A percentile compares a stretch with the other conserved stretches of the same genome.
These are phyloP conservation scores for Myopa tessellatipennis DNA, from an alignment of 2,888 invertebrate genomes.

Conservation along the genomic window DNA sequence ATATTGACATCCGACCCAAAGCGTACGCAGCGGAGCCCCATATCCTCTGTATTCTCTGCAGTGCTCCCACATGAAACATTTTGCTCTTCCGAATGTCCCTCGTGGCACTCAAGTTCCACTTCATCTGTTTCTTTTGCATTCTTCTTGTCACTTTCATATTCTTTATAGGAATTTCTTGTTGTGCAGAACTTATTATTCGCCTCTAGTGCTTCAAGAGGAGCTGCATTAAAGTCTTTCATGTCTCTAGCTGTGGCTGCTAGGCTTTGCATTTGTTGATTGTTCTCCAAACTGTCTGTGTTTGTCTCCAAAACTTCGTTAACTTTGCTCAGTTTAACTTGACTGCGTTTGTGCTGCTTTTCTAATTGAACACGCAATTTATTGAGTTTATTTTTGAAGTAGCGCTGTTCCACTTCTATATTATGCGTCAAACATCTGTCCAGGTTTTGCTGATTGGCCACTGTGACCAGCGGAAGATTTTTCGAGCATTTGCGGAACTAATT, in stretches of 20 bases:
- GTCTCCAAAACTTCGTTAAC: neutral
- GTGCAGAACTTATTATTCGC: constrained; percentile 34
- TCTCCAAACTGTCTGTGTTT: constrained; percentile 54
- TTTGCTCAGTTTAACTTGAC: constrained; percentile 40
- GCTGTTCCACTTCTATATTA: constrained; percentile 63
- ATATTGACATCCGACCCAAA: constrained; percentile 57
- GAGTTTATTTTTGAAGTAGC: constrained; percentile 63
- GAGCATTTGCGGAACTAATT: constrained; percentile 60
- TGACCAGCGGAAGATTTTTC: constrained; percentile 57
- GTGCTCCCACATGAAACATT: neutral
- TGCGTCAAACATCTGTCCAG: constrained; percentile 61
- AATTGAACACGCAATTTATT: constrained; percentile 64
- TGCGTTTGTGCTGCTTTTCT: constrained; percentile 54
- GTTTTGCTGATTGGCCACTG: constrained; percentile 55
- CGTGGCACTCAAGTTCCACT: constrained; percentile 31
- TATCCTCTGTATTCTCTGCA: neutral
- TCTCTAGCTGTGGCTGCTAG: constrained; percentile 56
- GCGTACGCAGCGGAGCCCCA: constrained; percentile 51
- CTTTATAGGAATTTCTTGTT: neutral
- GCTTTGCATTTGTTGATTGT: constrained; percentile 58
- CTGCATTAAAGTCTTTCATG: constrained; percentile 62
- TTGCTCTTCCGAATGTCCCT: neutral
- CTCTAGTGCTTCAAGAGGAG: constrained; percentile 60
- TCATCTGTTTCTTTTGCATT: constrained; percentile 37
- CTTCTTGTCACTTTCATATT: constrained; percentile 27